These are phyloP conservation scores for Esperia sulphurella DNA, from an alignment of 2,888 invertebrate species.

Conservation along the genomic window DNA sequence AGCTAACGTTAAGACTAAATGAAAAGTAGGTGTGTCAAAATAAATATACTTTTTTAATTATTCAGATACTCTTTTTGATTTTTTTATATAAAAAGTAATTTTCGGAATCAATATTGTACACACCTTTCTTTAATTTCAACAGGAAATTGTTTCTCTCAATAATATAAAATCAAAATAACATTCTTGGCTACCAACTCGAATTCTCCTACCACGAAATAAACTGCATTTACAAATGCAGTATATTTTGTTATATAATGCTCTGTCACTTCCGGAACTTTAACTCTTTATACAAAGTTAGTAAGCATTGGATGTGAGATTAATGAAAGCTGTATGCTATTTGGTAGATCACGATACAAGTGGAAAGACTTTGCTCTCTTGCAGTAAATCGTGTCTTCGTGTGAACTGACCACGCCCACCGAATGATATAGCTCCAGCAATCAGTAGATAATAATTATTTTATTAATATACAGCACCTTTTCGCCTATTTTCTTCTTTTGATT, in stretches of 20 bases:
- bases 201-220: slow-evolving; percentile 9
- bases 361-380: slow-evolving; percentile 30
- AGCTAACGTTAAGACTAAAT: neutral
- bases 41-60: too few relatives aligned
- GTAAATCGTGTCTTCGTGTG: slow-evolving; percentile 65
- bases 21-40: too few relatives aligned
- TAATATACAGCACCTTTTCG: slow-evolving; percentile 63
- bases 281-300: neutral
- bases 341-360: slow-evolving; percentile 7
- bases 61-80: neutral
- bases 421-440: slow-evolving; percentile 53
- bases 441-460: slow-evolving; percentile 68
- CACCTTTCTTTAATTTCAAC: slow-evolving; percentile 36
- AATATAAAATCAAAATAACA: slow-evolving; percentile 44
- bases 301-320: neutral
- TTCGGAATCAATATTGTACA: slow-evolving; percentile 36
- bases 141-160: slow-evolving; percentile 51
- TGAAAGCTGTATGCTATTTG: neutral
- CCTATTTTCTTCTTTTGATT: slow-evolving; percentile 52
- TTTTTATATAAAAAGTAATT: neutral
- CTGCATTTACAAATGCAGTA: neutral
- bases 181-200: slow-evolving; percentile 43
- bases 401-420: slow-evolving; percentile 57
- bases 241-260: slow-evolving; percentile 9
- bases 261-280: neutral